phyloP scores from a whole-genome alignment of 1,140 invertebrate species.

The Psix sp. region DNA sequence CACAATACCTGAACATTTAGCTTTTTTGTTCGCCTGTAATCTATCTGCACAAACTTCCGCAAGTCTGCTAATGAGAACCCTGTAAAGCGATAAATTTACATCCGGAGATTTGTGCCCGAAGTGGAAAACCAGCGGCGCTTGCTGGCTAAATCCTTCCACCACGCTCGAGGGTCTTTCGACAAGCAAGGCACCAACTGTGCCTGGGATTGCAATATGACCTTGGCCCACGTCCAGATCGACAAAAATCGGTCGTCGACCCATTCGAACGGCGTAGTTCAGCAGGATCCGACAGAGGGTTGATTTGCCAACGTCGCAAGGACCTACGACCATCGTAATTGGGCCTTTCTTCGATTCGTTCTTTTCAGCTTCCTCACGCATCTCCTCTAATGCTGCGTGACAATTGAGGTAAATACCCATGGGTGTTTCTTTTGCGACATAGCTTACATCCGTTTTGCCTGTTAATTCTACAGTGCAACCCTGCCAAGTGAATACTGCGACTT shows the following conservation, averaged over 20 bases:
- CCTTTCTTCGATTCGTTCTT: conserved; percentile 83
- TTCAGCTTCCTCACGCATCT: conserved; percentile 88
- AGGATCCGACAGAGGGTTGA: conserved; percentile 93
- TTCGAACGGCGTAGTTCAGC: conserved; percentile 94
- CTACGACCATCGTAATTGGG: conserved; percentile 93
- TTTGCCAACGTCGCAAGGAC: conserved; percentile 97
- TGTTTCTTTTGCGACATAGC: conserved; percentile 96
- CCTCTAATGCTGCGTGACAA: conserved; percentile 94
- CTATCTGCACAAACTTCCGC: conserved; percentile 91
- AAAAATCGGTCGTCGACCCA: conserved; percentile 90
- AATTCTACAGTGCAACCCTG: conserved; percentile 93
- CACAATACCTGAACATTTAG: conserved; percentile 93
- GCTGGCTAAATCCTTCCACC: conserved; percentile 94
- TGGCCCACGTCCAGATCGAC: conserved; percentile 98
- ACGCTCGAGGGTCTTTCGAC: conserved; percentile 94
- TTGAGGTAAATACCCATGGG: conserved; percentile 98
- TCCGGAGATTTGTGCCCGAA: conserved; percentile 91
- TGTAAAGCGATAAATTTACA: conserved; percentile 90
- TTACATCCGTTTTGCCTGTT: conserved; percentile 92
- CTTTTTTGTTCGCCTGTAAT: conserved; percentile 91
- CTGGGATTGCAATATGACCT: conserved; percentile 94
- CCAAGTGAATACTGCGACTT: conserved; percentile 97
- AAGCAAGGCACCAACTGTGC: conserved; percentile 91
- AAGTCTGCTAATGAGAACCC: conserved; percentile 88
- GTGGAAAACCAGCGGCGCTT: conserved; percentile 94